phyloP scores from a whole-genome alignment of 2,113 vertebrate species.

The Gallinago media region DNA sequence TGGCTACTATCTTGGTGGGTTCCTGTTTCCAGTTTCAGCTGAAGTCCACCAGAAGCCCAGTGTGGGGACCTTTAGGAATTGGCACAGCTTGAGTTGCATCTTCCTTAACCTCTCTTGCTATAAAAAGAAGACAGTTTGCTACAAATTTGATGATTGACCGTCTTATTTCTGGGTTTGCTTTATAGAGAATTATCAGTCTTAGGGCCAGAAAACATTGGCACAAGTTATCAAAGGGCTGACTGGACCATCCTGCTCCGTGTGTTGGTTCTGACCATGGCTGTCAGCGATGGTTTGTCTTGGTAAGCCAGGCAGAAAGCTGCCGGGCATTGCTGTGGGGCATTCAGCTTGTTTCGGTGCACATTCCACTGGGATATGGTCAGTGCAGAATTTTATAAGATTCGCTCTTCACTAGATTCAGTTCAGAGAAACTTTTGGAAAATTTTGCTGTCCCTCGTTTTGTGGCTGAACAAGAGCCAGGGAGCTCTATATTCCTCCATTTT shows the following conservation, averaged over 20 bases:
- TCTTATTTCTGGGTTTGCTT: not conserved
- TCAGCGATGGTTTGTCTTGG: not conserved
- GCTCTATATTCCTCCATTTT: not conserved
- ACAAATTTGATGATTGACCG: not conserved
- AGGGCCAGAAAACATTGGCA: not conserved
- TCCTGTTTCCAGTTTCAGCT: not conserved
- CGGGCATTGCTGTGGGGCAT: not conserved
- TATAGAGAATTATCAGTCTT: not conserved
- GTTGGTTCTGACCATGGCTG: not conserved
- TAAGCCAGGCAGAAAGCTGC: not conserved
- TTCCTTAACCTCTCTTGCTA: not conserved
- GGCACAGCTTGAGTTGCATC: not conserved
- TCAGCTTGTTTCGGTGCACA: not conserved
- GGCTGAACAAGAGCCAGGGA: not conserved
- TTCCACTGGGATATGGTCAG: not conserved
- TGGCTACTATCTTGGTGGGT: not conserved
- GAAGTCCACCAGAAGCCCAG: not conserved
- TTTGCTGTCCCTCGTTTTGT: not conserved
- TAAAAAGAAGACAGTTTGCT: not conserved
- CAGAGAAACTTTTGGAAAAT: not conserved
- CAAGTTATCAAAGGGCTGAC: not conserved
- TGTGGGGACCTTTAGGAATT: not conserved
- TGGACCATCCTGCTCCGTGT: rapidly evolving
- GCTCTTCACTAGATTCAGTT: not conserved
- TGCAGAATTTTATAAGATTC: not conserved